Base-by-base conservation (phyloP, 2,797 vertebrate genomes). In the Myotis vivesi region DNA sequence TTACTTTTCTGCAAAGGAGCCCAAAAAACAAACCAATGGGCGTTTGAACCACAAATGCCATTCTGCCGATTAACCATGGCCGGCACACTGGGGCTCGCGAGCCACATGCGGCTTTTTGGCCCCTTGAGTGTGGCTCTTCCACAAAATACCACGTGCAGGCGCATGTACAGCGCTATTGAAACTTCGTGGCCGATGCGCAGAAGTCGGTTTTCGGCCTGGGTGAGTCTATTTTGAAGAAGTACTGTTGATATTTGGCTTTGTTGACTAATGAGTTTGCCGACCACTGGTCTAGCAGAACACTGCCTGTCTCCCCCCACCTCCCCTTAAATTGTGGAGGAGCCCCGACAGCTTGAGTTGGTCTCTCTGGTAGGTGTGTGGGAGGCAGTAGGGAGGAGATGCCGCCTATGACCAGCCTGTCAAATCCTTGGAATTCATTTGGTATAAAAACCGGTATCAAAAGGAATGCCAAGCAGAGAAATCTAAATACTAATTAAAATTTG, bases 401-500 rank as follows among this genome's bases (percentile, higher is more conserved):
- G 44, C 33, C 76, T 77, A 44, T 64, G 46, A 38, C 38, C 76
- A n/a, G 77, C 53, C 71, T 75, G 69, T 76, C 92, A 87, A 49
- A 69, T 62, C 62, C 82, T 95, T 62, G 68, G 72, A 46, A 94
- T 76, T 95, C 90, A 90, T 66, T 95, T 91, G 90, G 69, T 57
- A 91, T 85, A 77, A 89, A 95, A 94, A 71, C 23, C 49, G 44
- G 51, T 80, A 80, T 66, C 87, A 66, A 93, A 92, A 89, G 46
- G 64, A 85, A 86, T 64, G 79, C 87, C 66, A 92, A 82, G 69
- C 68, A 89, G 75, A 94, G 77, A 81, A 88, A 91, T 93, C 82
- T 46, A 82, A 96, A 94, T 80, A 51, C 81, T 49, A 95, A 95
- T 84, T 71, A 80, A 76, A 92, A 89, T 64, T 73, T 94, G 84